Evolutionary conservation across 2,888 invertebrate species (phyloP), one percentile per base, ranked within the genome.

Genomic region (Apotomis capreana): DNA sequence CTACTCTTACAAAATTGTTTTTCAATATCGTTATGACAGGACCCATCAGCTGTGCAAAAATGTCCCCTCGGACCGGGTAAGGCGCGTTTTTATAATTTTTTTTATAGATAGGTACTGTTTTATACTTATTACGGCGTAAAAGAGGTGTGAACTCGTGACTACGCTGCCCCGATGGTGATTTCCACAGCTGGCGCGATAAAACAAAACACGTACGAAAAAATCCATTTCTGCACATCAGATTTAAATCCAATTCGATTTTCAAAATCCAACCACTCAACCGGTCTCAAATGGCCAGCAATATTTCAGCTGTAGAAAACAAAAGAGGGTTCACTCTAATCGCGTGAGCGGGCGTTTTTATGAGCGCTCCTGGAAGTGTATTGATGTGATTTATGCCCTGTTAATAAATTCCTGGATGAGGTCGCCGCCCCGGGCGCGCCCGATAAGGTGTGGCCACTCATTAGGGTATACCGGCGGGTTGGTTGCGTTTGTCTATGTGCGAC

Each of bases 401-500:
- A 91, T 91, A 90, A 89, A 89, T 89, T 88, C 81, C 84, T 80
- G 81, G 79, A 75, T 72, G 82, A 80, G 88, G 88, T 87, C 85
- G 80, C 79, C 76, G 87, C 78, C 86, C 81, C 82, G 76, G 78
- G 78, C 73, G 80, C 79, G 86, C 79, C 78, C 68, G 75, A 69
- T 77, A 83, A 72, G 87, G 87, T 81, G 88, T 74, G 87, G 82
- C 81, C 65, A 72, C 78, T 83, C 81, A 82, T 84, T 81, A 81
- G 75, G 71, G 68, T 77, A 82, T 70, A 82, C 78, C 70, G 73
- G 78, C 78, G 78, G 72, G 68, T 61, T 73, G 60, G 58, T 46
- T 2, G 51, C 61, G 65, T 61, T 49, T 49, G 3, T 10, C 49
- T 49, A 49, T 9, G 3, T 9, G 49, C 4, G 0, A 49, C 49